Evolutionary conservation across 2,113 vertebrate species (phyloP).

Genomic region (Oreochromis tanganicae): DNA sequence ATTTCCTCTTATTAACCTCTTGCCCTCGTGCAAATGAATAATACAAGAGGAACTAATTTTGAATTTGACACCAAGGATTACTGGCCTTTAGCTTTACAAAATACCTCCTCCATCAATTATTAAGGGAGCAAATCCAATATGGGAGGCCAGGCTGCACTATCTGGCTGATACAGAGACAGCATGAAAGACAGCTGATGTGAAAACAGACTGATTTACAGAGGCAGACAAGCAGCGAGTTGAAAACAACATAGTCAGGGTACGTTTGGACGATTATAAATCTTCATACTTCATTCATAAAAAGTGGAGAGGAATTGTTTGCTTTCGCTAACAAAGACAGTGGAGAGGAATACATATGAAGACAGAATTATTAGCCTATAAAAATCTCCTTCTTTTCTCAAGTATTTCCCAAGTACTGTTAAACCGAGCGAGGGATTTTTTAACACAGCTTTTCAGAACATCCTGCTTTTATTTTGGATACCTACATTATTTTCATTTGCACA

Average conservation of each 20-base stretch:
- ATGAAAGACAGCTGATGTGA: constrained; percentile 54
- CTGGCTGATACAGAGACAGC: constrained; percentile 41
- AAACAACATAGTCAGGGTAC: background rate
- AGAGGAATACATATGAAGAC: background rate
- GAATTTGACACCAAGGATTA: constrained; percentile 86
- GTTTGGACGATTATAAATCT: background rate
- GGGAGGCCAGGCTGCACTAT: constrained; percentile 64
- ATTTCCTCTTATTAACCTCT: constrained; percentile 53
- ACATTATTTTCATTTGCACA: background rate
- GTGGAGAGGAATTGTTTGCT: background rate
- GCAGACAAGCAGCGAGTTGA: background rate
- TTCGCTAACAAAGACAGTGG: background rate
- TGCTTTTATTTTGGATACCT: background rate
- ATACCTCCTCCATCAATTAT: constrained; percentile 85
- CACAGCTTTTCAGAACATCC: background rate
- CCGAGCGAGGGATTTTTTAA: background rate
- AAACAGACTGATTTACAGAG: background rate
- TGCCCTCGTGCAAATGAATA: constrained; percentile 71
- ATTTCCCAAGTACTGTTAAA: background rate
- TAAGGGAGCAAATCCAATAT: constrained; percentile 78
- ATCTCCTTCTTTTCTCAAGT: background rate
- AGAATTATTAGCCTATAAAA: too few relatives aligned
- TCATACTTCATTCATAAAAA: too few relatives aligned
- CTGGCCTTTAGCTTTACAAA: constrained; percentile 82
- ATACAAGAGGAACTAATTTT: constrained; percentile 85